A percentile compares a stretch with the other conserved stretches of the same genome.
Evolutionary conservation across 1,140 invertebrate species (phyloP).

Genomic region (Cotesia glomerata): DNA sequence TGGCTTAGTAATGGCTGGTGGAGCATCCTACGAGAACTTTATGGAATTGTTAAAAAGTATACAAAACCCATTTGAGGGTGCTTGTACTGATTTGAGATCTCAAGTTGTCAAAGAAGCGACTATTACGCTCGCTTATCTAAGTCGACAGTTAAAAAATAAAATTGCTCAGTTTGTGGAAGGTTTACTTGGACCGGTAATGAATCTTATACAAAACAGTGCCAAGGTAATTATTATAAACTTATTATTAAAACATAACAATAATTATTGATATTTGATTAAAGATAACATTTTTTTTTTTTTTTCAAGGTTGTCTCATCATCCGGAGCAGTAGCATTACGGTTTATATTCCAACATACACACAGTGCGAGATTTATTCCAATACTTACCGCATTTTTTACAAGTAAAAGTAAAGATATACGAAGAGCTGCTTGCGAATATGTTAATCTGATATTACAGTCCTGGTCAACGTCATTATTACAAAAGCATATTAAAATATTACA

Average conservation of each 20-base stretch:
- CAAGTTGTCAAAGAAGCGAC: conserved; percentile 94
- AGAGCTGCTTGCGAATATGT: conserved; percentile 84
- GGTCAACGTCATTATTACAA: conserved; percentile 83
- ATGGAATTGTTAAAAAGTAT: conserved; percentile 77
- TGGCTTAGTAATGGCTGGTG: conserved; percentile 81
- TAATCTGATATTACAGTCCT: conserved; percentile 81
- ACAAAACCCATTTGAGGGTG: conserved; percentile 81
- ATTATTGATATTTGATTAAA: not conserved
- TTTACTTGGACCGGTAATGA: conserved; percentile 83
- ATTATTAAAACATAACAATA: conserved; percentile 14
- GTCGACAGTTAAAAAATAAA: conserved; percentile 81
- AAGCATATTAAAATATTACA: conserved; percentile 78
- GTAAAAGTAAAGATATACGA: conserved; percentile 93
- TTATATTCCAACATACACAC: conserved; percentile 89
- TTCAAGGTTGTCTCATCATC: conserved; percentile 88
- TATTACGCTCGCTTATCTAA: conserved; percentile 91
- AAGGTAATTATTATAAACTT: conserved; percentile 69
- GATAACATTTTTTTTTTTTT: conserved; percentile 26
- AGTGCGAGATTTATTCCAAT: conserved; percentile 85
- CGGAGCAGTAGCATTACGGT: conserved; percentile 83
- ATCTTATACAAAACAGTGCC: conserved; percentile 93
- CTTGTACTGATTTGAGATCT: conserved; percentile 89
- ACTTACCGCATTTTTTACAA: conserved; percentile 78
- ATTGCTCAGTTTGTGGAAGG: conserved; percentile 86
- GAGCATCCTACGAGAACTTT: conserved; percentile 83